Evolutionary conservation across 2,113 vertebrate genomes (phyloP), one percentile per base, ranked within the genome.

Genomic region (Ceratotherium simum): DNA sequence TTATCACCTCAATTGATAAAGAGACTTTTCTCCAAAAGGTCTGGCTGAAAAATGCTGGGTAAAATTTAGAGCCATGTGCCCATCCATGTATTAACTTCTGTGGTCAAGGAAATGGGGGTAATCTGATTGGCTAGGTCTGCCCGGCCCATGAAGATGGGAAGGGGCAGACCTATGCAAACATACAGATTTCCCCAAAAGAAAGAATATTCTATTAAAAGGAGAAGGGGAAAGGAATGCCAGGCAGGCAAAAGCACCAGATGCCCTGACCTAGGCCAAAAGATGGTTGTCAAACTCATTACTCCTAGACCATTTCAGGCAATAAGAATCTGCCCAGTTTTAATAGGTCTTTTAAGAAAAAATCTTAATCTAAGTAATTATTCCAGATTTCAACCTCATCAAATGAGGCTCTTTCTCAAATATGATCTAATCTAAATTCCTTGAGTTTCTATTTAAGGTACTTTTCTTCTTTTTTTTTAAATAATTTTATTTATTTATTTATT

Each of bases 331-430:
- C 48, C 65, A 70, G 42, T 60, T 83, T 72, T 58, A 80, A 67
- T 14, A 69, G 12, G 2, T 18, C 31, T 96, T 93, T 90, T 79
- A 87, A 88, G 76, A 89, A 81, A 89, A 93, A 33, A 86, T 31
- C 67, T 70, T 91, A 88, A 76, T 91, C 75, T 76, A 85, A 91
- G 58, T 78, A 33, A 90, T 67, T 81, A 81, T 58, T 95, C 16
- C 33, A 86, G 60, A 91, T 92, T 89, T 95, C 39, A 90, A 23
- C 65, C 48, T 93, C 27, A 3, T 84, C 80, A 73, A 2, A 36
- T 58, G 36, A 90, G 21, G 6, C 27, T 92, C 51, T 84, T 92
- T 76, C 62, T 97, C 76, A 75, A 91, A 75, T 62, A 8, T 23
- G 86, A 12, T 33, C 4, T 72, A 62, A 54, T 60, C 17, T 79